Conservation (phyloP, 2,113 vertebrate genomes). For the Coracopsis vasa region DNA sequence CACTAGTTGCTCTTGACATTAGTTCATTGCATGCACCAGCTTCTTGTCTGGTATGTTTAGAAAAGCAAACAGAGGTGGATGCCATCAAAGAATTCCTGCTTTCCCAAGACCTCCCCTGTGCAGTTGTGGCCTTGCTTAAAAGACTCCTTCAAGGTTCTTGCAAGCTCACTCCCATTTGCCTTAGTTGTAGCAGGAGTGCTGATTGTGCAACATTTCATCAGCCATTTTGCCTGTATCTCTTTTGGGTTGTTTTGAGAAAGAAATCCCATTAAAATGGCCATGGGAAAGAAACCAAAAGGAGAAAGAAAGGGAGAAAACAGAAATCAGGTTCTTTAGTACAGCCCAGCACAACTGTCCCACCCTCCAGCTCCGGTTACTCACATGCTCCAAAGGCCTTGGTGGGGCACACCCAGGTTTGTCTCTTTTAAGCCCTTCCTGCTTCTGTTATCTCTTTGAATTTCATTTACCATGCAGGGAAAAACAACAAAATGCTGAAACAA, state of each 20-base stretch:
- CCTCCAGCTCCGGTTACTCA: neutral
- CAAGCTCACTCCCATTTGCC: neutral
- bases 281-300: neutral
- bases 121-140: neutral
- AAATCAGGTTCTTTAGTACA: neutral
- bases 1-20: neutral
- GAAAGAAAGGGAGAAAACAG: neutral
- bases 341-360: neutral
- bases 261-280: neutral
- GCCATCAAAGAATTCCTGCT: neutral
- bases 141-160: neutral
- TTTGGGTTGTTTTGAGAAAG: constrained; percentile 18
- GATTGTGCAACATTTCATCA: neutral
- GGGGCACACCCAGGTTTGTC: constrained; percentile 32
- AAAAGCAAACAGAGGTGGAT: neutral
- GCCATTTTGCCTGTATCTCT: neutral
- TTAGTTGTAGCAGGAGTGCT: neutral
- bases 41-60: neutral
- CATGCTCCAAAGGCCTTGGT: neutral
- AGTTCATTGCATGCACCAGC: neutral
- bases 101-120: neutral
- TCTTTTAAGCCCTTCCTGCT: constrained; percentile 26
- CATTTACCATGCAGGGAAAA: neutral
- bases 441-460: constrained; percentile 15
- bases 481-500: neutral